phyloP scores from a whole-genome alignment of 2,113 vertebrate species.

The Geococcyx californianus region DNA sequence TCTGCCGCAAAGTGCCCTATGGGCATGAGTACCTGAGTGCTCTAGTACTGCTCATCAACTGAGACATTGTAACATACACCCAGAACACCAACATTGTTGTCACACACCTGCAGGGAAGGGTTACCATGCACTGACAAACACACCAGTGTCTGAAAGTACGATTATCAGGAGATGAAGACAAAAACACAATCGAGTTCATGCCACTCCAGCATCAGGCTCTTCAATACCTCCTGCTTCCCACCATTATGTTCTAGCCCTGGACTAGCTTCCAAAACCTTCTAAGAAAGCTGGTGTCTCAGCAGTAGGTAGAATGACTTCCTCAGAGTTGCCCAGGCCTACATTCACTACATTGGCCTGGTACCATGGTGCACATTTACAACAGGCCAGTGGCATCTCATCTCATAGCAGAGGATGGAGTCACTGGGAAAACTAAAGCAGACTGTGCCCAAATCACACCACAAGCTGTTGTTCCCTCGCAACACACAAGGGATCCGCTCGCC shows the following conservation, averaged over 20 bases:
- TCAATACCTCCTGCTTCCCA: not conserved
- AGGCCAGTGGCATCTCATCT: not conserved
- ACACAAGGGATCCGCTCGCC: not conserved
- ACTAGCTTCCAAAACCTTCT: not conserved
- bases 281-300: not conserved
- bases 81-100: not conserved
- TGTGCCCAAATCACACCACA: not conserved
- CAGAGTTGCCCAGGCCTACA: not conserved
- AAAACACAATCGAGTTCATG: not conserved
- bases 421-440: not conserved
- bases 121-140: not conserved
- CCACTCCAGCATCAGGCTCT: not conserved
- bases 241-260: not conserved
- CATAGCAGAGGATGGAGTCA: not conserved
- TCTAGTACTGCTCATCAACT: not conserved
- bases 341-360: not conserved
- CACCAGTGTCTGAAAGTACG: not conserved
- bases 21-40: not conserved
- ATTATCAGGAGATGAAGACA: not conserved
- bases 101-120: not conserved
- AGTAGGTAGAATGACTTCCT: not conserved
- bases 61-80: not conserved
- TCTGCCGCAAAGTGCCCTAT: not conserved
- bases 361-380: accelerated
- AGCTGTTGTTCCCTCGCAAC: not conserved